A percentile compares a stretch with the other conserved stretches of the same genome.
These are phyloP conservation scores for Glaucopsyche alexis DNA, from an alignment of 2,888 invertebrate genomes.

Conservation along the genomic window DNA sequence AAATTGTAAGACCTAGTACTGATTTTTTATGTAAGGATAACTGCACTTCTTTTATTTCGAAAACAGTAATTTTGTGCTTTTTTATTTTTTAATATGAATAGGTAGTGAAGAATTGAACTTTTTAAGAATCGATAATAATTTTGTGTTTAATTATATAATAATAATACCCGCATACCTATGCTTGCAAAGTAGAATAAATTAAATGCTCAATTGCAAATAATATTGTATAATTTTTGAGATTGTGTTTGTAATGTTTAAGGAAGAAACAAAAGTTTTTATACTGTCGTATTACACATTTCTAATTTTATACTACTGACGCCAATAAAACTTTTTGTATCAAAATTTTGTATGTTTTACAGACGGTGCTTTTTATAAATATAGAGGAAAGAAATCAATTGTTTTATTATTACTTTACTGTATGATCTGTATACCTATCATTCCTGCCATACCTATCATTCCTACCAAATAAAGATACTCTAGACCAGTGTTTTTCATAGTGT, in stretches of 20 bases:
- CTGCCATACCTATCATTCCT: no score
- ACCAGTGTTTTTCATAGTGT: no score
- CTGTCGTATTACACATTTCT: slow-evolving; percentile 60
- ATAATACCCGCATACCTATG: slow-evolving; percentile 25
- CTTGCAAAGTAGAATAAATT: slow-evolving; percentile 47
- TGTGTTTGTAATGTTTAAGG: slow-evolving; percentile 37
- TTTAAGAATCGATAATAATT: slow-evolving; percentile 33
- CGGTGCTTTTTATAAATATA: slow-evolving; percentile 79
- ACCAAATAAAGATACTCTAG: no score
- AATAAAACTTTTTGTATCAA: slow-evolving; percentile 66
- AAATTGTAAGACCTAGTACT: slow-evolving; percentile 68
- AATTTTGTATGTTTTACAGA: slow-evolving; percentile 78
- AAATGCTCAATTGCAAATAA: slow-evolving; percentile 65
- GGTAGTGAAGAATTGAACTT: slow-evolving; percentile 29
- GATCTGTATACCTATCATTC: no score
- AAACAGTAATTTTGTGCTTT: slow-evolving; percentile 7
- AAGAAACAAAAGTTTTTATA: slow-evolving; percentile 64
- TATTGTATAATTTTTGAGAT: slow-evolving; percentile 40
- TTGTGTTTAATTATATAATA: slow-evolving; percentile 26
- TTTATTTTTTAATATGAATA: background rate
- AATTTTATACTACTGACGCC: slow-evolving; percentile 72
- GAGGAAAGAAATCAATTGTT: slow-evolving; percentile 44
- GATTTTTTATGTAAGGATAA: slow-evolving; percentile 64
- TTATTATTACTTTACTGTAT: background rate
- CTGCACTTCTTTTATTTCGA: slow-evolving; percentile 50